phyloP scores from a whole-genome alignment of 1,140 invertebrate species.

The Drosophila funebris region DNA sequence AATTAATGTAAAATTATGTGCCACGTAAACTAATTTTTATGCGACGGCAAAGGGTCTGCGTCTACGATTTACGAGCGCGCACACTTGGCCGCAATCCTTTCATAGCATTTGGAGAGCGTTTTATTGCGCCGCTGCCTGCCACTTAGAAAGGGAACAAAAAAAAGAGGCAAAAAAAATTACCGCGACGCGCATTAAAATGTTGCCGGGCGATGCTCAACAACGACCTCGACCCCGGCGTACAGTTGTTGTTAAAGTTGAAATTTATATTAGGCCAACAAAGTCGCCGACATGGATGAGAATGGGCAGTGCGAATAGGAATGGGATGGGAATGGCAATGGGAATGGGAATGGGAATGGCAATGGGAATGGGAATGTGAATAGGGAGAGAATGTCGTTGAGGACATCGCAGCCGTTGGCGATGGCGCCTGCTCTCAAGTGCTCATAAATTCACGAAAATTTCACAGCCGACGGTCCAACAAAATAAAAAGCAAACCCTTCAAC shows the following conservation, averaged over 20 bases:
- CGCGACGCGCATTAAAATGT: conserved; percentile 72
- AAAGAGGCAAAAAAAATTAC: conserved; percentile 25
- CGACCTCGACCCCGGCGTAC: conserved; percentile 12
- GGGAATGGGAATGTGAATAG: background rate
- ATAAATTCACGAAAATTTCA: conserved; percentile 81
- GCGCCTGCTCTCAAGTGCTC: conserved; percentile 79
- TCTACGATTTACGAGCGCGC: conserved; percentile 69
- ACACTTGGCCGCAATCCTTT: conserved; percentile 72
- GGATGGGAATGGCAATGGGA: background rate
- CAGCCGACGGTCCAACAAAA: conserved; percentile 69
- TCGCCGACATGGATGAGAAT: conserved; percentile 39
- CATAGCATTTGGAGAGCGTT: conserved; percentile 73
- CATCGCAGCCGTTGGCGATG: conserved; percentile 52
- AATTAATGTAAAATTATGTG: conserved; percentile 80
- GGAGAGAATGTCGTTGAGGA: conserved; percentile 20
- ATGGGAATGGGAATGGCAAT: conserved; percentile 23
- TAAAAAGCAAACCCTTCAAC: conserved; percentile 55
- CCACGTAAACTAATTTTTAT: conserved; percentile 77
- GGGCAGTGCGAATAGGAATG: background rate
- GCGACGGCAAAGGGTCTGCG: conserved; percentile 11
- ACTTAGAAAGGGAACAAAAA: conserved; percentile 47
- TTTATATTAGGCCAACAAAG: conserved; percentile 81
- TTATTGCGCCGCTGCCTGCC: conserved; percentile 70
- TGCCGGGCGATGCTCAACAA: conserved; percentile 33
- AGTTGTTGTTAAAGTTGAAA: conserved; percentile 72